phyloP scores from a whole-genome alignment of 2,888 invertebrate species.

The Acanthopleura granulata region DNA sequence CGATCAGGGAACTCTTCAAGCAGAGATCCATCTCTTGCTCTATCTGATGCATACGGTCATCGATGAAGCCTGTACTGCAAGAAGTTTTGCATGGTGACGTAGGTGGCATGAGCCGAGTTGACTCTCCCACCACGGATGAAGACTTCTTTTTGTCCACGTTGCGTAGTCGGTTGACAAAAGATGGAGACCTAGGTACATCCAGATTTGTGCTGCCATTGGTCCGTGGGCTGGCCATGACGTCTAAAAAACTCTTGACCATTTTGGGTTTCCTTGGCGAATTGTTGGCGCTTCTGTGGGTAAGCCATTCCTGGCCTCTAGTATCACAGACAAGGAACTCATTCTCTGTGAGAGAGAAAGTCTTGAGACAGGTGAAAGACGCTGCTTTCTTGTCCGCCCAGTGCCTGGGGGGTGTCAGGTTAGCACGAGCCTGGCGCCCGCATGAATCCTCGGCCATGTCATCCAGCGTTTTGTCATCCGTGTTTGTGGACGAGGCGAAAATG shows the following conservation, averaged over 20 bases:
- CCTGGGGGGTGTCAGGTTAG: background rate
- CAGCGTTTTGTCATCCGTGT: conserved; percentile 5
- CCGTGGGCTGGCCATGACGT: conserved; percentile 4
- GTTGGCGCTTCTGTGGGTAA: background rate
- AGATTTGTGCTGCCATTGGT: background rate
- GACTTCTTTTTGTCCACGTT: background rate
- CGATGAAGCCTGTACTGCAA: conserved; percentile 1
- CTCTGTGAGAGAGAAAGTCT: conserved; percentile 12
- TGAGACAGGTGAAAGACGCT: conserved; percentile 3
- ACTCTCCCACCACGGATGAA: background rate
- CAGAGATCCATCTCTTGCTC: conserved; percentile 60
- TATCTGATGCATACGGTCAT: conserved; percentile 49
- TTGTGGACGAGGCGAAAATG: conserved; percentile 1
- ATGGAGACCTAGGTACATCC: conserved; percentile 5
- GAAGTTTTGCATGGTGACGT: conserved; percentile 35
- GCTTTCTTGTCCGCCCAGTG: conserved; percentile 9
- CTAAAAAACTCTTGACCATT: conserved; percentile 11
- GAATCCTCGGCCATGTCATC: background rate
- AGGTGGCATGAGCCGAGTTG: conserved; percentile 18
- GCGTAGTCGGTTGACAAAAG: background rate
- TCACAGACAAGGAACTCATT: conserved; percentile 7
- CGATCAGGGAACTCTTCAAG: conserved; percentile 21
- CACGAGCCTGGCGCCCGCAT: background rate
- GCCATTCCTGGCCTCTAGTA: conserved; percentile 1
- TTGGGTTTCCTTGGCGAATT: background rate